These are phyloP conservation scores for Marmota flaviventris DNA, from an alignment of 2,113 vertebrate genomes.

Conservation along the genomic window DNA sequence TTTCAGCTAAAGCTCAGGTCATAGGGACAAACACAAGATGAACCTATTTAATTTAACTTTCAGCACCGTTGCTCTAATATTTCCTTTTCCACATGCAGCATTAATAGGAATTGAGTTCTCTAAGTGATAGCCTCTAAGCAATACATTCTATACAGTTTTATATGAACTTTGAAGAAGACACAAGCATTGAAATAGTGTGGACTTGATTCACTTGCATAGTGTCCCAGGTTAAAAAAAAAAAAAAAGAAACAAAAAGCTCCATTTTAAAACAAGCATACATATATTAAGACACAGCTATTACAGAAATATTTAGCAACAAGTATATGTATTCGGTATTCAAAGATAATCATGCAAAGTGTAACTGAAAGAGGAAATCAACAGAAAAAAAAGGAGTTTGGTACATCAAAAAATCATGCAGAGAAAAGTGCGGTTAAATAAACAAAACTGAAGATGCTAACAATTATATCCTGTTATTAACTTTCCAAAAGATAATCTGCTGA, in stretches of 20 bases:
- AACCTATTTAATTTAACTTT: not conserved
- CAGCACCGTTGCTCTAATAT: not conserved
- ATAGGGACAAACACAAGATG: not conserved
- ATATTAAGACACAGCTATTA: constrained; percentile 1
- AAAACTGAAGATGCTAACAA: constrained; percentile 43
- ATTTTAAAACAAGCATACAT: not conserved
- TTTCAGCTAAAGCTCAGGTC: not conserved
- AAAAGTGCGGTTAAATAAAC: not conserved
- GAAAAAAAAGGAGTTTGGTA: not conserved
- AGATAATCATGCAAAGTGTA: constrained; percentile 18
- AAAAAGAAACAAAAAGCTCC: not conserved
- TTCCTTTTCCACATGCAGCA: not conserved
- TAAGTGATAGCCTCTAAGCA: not conserved
- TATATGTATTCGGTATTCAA: not conserved
- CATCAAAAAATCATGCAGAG: not conserved
- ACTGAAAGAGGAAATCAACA: constrained; percentile 50
- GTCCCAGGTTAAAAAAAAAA: not conserved
- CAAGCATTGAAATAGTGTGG: not conserved
- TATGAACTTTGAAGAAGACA: constrained; percentile 23
- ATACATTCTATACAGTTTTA: not conserved
- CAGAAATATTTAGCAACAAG: not conserved
- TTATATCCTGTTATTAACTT: not conserved
- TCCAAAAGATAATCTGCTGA: not conserved
- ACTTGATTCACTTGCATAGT: not conserved
- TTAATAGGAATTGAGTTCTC: not conserved